These are phyloP conservation scores for Marcusenius ussheri DNA, from an alignment of 2,113 vertebrate species.

Conservation along the genomic window DNA sequence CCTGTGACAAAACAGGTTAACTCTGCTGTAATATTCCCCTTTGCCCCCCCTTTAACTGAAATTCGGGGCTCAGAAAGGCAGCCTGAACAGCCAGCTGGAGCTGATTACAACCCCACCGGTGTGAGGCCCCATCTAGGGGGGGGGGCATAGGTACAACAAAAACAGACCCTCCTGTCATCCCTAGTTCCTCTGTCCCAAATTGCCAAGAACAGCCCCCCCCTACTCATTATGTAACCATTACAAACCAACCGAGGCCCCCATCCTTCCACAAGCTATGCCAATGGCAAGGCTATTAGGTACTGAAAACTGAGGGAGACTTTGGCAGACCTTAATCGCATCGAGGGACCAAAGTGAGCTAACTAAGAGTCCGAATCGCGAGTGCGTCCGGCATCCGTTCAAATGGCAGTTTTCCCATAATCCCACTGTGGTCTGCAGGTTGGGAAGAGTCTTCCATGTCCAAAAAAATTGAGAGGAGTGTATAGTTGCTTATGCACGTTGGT, in stretches of 20 bases:
- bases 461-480: not conserved
- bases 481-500: not conserved
- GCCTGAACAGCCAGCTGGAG: not conserved
- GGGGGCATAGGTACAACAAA: not conserved
- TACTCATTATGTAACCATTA: not conserved
- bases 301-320: not conserved
- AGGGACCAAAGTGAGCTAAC: not conserved
- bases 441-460: not conserved
- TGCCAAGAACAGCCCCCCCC: not conserved
- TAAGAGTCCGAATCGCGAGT: not conserved
- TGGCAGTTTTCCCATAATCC: not conserved
- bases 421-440: not conserved
- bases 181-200: not conserved
- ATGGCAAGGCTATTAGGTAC: not conserved
- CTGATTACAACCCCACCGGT: not conserved
- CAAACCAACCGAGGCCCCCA: not conserved
- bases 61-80: not conserved
- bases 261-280: not conserved
- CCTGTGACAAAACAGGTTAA: constrained; percentile 20
- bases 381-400: not conserved
- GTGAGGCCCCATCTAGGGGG: not conserved
- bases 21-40: constrained; percentile 6
- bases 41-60: not conserved
- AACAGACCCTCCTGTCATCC: not conserved
- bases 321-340: not conserved